Base-by-base conservation (phyloP, 2,113 vertebrate genomes). In the Misgurnus anguillicaudatus region DNA sequence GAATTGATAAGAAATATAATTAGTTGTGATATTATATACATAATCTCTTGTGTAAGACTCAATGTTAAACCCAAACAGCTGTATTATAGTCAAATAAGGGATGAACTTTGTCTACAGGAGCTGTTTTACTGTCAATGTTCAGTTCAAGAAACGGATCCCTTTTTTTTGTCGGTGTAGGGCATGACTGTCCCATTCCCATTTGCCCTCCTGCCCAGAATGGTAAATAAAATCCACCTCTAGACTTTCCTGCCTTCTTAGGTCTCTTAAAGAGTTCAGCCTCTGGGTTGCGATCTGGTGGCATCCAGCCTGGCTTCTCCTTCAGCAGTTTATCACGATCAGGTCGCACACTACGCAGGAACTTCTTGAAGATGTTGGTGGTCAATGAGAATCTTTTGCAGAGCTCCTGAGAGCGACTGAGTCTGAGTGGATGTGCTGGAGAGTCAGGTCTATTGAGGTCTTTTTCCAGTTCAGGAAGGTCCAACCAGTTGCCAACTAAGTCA, bases 401-500 rank as follows among this genome's bases (percentile, higher is more conserved):
- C 85, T 99, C 97, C 80, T 96, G 93, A 13, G 96, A 95, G 3
- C 89, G 94, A 87, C 93, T 93, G 4, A 78, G 4, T 0, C 85
- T 83, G 17, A 93, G 88, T 4, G 93, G 89, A 0, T 84, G 86
- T 57, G 93, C 88, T 0, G 89, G 89, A 3, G 86, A 86, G 79
- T 91, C 91, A 0, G 88, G 86, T 78, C 88, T 88, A 13, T 90
- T 94, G 0, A 64, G 38, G 2, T 91, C 90, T 87, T 94, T 94
- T 42, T 98, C 97, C 85, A 97, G 85, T 87, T 98, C 97, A 0
- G 97, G 97, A 83, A 98, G 87, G 88, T 99, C 96, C 86, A 99
- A 87, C 97, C 97, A 99, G 89, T 99, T 98, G 63, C 96, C 97
- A 77, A 99, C 97, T 1, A 99, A 91, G 89, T 99, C 97, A 0